Evolutionary conservation across 2,888 invertebrate species (phyloP), one percentile per base, ranked within the genome.

Genomic region (Chydorus sphaericus): DNA sequence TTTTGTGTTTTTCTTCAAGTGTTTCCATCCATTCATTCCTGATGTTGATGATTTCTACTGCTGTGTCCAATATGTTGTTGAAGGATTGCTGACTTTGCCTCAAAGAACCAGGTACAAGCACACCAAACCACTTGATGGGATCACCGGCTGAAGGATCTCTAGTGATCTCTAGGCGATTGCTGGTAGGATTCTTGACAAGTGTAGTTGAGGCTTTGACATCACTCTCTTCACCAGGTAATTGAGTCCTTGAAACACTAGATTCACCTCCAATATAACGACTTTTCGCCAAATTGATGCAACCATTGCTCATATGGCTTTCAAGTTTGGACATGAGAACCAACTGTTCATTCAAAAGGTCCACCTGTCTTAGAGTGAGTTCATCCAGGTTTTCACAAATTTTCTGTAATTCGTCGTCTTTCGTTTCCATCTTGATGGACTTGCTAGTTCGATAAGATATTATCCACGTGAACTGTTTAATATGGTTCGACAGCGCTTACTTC

Each of bases 71-170:
- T 2, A 82, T 76, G 62, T 79, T 80, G 63, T 80, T 78, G 66
- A 87, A 92, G 63, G 79, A 77, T 54, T 74, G 75, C 65, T 85
- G 85, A 0, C 89, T 86, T 61, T 74, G 76, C 63, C 82, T 79
- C 64, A 92, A 71, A 66, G 82, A 81, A 64, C 82, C 81, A 0
- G 91, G 89, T 0, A 89, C 85, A 33, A 92, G 70, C 37, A 88
- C 78, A 11, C 90, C 90, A 72, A 91, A 92, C 89, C 89, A 90
- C 60, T 79, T 80, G 30, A 90, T 67, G 0, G 91, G 89, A 67
- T 91, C 79, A 28, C 65, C 64, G 65, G 61, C 3, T 44, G 53
- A 8, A 37, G 37, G n/a, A 18, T 50, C 36, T 20, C 10, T 23
- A 44, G 28, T 30, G 20, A 30, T 18, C 51, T 38, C 57, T n/a